Conservation (phyloP, 2,113 vertebrate genomes). For the Cairina moschata region DNA sequence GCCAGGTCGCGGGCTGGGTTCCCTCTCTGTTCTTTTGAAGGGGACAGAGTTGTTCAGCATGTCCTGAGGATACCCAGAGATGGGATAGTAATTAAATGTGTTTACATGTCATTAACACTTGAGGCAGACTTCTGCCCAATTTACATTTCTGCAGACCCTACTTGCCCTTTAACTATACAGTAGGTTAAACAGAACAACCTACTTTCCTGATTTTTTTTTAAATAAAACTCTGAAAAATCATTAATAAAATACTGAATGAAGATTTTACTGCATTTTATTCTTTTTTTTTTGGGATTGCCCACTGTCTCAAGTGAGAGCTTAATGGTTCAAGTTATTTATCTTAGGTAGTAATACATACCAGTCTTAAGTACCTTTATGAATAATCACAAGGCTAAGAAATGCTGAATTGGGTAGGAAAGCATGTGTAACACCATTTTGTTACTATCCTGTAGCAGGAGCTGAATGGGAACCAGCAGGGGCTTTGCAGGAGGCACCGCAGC, state of each 20-base stretch:
- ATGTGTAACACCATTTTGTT: background rate
- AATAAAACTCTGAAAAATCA: background rate
- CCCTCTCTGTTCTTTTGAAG: background rate
- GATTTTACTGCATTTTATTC: background rate
- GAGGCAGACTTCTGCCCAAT: background rate
- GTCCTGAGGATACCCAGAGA: background rate
- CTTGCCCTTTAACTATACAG: background rate
- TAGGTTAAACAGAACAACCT: background rate
- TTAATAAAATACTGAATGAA: background rate
- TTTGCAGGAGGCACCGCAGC: background rate
- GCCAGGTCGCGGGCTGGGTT: background rate
- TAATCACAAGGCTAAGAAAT: rapidly evolving
- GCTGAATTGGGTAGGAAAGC: background rate
- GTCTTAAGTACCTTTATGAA: rapidly evolving
- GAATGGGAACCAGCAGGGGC: background rate
- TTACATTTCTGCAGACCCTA: background rate
- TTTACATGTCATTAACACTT: background rate
- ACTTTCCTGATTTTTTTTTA: background rate
- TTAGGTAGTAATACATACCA: rapidly evolving
- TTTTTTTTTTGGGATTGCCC: background rate
- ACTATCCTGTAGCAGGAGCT: background rate
- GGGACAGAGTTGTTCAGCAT: background rate
- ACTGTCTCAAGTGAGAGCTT: background rate
- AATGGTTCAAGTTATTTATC: background rate
- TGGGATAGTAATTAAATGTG: background rate